These are phyloP conservation scores for Catharus ustulatus DNA, from an alignment of 2,797 vertebrate species.

Conservation along the genomic window DNA sequence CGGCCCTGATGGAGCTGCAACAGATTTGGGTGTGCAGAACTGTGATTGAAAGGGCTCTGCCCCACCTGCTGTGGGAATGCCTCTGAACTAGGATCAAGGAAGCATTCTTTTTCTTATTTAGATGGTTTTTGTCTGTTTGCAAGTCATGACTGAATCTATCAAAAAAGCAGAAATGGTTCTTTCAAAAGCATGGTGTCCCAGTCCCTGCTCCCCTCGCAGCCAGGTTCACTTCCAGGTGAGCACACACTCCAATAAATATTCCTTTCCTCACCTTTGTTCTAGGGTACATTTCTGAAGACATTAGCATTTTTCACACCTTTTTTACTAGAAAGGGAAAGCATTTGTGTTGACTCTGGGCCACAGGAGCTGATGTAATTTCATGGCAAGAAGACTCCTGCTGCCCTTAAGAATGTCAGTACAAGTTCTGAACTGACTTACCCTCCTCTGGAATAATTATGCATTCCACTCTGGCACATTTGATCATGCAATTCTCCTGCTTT, in stretches of 20 bases:
- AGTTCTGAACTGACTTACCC: slow-evolving; percentile 73
- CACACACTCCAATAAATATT: background rate
- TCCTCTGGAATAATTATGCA: slow-evolving; percentile 70
- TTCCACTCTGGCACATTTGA: slow-evolving; percentile 69
- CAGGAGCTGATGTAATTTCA: slow-evolving; percentile 59
- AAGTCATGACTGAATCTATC: slow-evolving; percentile 24
- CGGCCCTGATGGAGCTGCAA: background rate
- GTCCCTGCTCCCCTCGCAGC: background rate
- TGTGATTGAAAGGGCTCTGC: slow-evolving; percentile 50
- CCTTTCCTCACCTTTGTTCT: background rate
- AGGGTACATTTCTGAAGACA: background rate
- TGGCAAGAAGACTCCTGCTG: slow-evolving; percentile 61
- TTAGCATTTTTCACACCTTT: slow-evolving; percentile 58
- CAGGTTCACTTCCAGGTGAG: slow-evolving; percentile 38
- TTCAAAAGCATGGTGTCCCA: background rate
- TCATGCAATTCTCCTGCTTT: slow-evolving; percentile 58
- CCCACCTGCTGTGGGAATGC: slow-evolving; percentile 66
- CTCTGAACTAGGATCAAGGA: slow-evolving; percentile 70
- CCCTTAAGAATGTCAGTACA: slow-evolving; percentile 70
- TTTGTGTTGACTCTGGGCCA: slow-evolving; percentile 53
- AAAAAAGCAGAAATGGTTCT: background rate
- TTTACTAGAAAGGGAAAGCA: slow-evolving; percentile 67
- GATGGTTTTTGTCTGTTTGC: slow-evolving; percentile 40
- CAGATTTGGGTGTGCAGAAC: background rate
- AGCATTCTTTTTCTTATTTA: slow-evolving; percentile 60